Percentiles rank a stretch among this genome's conserved stretches.
Conservation (phyloP, 2,888 invertebrate genomes). For the Leucoptera coffeella region DNA sequence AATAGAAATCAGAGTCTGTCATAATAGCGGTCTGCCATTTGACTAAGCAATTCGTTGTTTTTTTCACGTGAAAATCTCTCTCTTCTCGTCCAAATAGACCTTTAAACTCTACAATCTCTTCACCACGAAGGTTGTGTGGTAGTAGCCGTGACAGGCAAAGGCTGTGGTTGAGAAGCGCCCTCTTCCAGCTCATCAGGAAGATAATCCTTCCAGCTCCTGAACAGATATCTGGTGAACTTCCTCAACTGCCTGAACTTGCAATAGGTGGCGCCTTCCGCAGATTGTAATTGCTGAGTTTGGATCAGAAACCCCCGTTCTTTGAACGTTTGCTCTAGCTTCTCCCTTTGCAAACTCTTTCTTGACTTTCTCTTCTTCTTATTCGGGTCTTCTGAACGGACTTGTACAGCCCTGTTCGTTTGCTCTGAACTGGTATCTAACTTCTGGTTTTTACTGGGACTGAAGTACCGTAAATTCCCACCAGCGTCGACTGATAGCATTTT, state of each 20-base stretch:
- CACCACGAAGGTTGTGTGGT: no score
- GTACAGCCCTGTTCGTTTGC: conserved; percentile 66
- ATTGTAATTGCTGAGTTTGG: conserved; percentile 88
- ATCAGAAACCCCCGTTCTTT: conserved; percentile 90
- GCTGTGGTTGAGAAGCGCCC: no score
- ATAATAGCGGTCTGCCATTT: no score
- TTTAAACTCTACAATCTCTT: no score
- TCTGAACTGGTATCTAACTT: conserved; percentile 81
- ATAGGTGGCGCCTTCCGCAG: conserved; percentile 89
- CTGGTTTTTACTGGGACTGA: conserved; percentile 78
- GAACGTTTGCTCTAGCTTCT: conserved; percentile 86
- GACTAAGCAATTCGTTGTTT: no score
- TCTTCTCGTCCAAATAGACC: no score
- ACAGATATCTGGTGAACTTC: conserved; percentile 86
- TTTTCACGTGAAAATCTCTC: no score
- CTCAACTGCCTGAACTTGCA: conserved; percentile 87
- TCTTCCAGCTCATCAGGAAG: conserved; percentile 69
- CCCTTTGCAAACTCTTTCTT: conserved; percentile 75
- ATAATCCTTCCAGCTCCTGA: conserved; percentile 91
- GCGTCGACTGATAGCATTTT: conserved; percentile 88
- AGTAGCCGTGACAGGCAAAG: no score
- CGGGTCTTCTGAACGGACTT: conserved; percentile 42
- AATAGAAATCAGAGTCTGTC: no score
- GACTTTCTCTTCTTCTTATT: conserved; percentile 66
- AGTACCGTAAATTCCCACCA: conserved; percentile 82